phyloP scores from a whole-genome alignment of 1,140 invertebrate species.

The Oedothorax gibbosus region DNA sequence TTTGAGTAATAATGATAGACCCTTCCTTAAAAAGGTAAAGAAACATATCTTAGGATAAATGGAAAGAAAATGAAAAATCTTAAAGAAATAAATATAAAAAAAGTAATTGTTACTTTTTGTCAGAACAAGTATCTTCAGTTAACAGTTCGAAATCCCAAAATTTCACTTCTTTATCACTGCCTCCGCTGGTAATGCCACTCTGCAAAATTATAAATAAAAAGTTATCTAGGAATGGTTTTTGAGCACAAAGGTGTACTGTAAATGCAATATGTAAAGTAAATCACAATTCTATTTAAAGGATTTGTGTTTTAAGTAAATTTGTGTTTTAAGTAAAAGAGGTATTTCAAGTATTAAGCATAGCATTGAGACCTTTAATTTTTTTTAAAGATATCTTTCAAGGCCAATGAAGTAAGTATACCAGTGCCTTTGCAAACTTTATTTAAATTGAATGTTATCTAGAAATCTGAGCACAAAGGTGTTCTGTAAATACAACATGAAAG shows the following conservation, averaged over 20 bases:
- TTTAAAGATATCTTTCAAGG: too few species aligned
- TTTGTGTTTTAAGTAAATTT: too few species aligned
- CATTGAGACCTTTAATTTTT: too few species aligned
- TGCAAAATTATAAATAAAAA: slow-evolving; percentile 58
- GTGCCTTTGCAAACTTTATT: too few species aligned
- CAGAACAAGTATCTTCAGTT: slow-evolving; percentile 27
- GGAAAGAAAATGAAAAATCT: background rate
- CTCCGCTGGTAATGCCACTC: slow-evolving; percentile 84
- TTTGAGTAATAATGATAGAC: slow-evolving; percentile 83
- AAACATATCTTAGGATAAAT: background rate
- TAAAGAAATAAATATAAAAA: background rate
- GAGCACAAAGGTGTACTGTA: too few species aligned
- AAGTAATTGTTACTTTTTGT: slow-evolving; percentile 18
- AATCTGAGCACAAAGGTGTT: too few species aligned
- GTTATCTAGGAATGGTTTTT: background rate
- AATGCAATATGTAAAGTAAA: background rate
- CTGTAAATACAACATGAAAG: too few species aligned
- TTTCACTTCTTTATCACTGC: slow-evolving; percentile 90
- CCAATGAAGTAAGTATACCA: too few species aligned
- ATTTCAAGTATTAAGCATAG: too few species aligned
- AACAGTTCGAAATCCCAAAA: slow-evolving; percentile 93
- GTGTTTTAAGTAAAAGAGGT: too few species aligned
- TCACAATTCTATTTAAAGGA: too few species aligned
- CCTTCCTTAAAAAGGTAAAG: slow-evolving; percentile 70
- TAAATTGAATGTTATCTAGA: too few species aligned